These are phyloP conservation scores for Cantharis rufa DNA, from an alignment of 2,888 invertebrate species.

Conservation along the genomic window DNA sequence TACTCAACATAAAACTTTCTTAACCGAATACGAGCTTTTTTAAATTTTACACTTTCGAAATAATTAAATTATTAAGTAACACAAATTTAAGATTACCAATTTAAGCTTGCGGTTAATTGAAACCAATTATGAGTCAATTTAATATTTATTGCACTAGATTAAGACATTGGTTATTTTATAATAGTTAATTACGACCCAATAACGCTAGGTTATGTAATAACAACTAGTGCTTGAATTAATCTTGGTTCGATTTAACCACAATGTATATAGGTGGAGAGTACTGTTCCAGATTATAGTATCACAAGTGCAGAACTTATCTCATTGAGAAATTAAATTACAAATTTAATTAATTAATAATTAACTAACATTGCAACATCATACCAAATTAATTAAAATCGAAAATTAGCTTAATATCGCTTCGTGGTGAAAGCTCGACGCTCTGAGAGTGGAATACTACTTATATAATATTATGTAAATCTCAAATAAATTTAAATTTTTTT, in stretches of 20 bases:
- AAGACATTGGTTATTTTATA: neutral
- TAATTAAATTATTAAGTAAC: neutral
- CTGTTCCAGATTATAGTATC: conserved; percentile 1
- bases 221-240: conserved; percentile 17
- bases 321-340: neutral
- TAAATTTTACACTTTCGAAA: neutral
- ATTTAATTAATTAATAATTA: neutral
- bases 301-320: neutral
- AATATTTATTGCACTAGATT: neutral
- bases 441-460: neutral
- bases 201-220: conserved; percentile 12
- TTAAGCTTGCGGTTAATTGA: neutral
- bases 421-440: neutral
- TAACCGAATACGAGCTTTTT: neutral
- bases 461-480: no score
- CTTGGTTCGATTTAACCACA: conserved; percentile 15
- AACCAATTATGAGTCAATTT: neutral
- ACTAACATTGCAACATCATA: neutral
- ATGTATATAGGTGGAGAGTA: conserved; percentile 9
- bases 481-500: no score
- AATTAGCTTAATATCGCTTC: neutral
- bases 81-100: neutral
- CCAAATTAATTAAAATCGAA: neutral
- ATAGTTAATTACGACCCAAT: conserved; percentile 1
- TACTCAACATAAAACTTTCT: neutral